Evolutionary conservation across 2,797 vertebrate species (phyloP), one percentile per base, ranked within the genome.

Genomic region (Sternotherus odoratus): DNA sequence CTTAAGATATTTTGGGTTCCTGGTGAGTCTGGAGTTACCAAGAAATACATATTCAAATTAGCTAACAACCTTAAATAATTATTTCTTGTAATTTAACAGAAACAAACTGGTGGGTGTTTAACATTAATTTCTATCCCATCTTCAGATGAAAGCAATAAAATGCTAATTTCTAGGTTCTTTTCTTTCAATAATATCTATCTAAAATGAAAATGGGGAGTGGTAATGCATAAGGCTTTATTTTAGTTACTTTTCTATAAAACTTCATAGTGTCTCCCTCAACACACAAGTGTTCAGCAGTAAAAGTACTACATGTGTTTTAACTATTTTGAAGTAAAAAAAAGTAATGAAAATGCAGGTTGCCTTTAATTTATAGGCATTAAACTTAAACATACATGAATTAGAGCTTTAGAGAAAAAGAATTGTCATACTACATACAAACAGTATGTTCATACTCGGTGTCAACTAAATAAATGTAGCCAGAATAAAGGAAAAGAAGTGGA

Each of bases 341-440:
- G 24, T 50, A 85, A 33, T 13, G 89, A 77, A 84, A 86, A 36
- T 11, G 2, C n/a, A 57, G 56, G 26, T 77, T 66, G 23, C 12
- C 26, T 7, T 69, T 43, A 4, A 77, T 82, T 78, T 1, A 5
- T 90, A 56, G 54, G 0, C 19, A 60, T 83, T 54, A 81, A 91
- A 49, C 9, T 57, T 7, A 56, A 56, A 56, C 24, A 28, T 56
- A 12, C 12, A 56, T 56, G 54, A 56, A 56, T 56, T 54, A 93
- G 81, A 87, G 80, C 75, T 56, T n/a, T 51, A 46, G 24, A 75
- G 88, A 77, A 63, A 94, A 89, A 89, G 96, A 90, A 75, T 92
- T 4, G 85, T 89, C 88, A 89, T 87, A 78, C 19, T 95, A 5
- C 30, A 92, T 95, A 85, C 91, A 96, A 94, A 90, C 72, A 53